These are phyloP conservation scores for Camarhynchus parvulus DNA, from an alignment of 2,113 vertebrate genomes.

Conservation along the genomic window DNA sequence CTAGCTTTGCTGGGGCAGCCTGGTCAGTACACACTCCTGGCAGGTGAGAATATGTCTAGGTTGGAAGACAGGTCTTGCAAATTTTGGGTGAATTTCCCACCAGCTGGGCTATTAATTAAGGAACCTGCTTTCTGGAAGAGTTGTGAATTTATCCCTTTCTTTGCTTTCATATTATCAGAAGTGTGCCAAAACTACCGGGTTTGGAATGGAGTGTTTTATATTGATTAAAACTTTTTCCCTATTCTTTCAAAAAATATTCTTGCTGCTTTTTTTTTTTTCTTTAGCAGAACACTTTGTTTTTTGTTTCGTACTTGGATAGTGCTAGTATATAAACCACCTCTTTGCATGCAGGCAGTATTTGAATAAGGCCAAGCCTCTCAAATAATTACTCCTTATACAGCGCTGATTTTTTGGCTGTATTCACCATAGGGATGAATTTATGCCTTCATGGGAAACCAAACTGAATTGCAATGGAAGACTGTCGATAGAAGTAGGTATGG, in stretches of 20 bases:
- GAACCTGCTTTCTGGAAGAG: not conserved
- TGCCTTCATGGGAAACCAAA: not conserved
- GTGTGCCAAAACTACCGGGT: not conserved
- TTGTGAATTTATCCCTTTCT: not conserved
- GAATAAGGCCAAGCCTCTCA: not conserved
- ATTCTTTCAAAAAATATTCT: not conserved
- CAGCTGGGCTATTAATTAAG: not conserved
- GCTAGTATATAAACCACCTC: not conserved
- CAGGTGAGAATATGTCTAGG: not conserved
- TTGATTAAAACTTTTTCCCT: not conserved
- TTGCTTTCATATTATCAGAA: not conserved
- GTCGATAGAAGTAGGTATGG: not conserved
- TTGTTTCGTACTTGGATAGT: not conserved
- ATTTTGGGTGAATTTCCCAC: not conserved
- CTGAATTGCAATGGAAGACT: not conserved
- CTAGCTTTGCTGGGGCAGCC: not conserved
- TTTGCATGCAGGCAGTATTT: not conserved
- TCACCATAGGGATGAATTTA: not conserved
- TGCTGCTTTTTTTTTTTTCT: not conserved
- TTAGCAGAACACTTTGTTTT: not conserved
- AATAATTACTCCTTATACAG: not conserved
- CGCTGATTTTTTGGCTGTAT: not conserved
- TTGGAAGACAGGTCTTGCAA: not conserved
- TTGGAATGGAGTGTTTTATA: not conserved
- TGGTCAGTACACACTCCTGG: not conserved